Percentiles rank a stretch among this genome's conserved stretches.
These are phyloP conservation scores for Rhea americana DNA, from an alignment of 2,113 vertebrate genomes.

Conservation along the genomic window DNA sequence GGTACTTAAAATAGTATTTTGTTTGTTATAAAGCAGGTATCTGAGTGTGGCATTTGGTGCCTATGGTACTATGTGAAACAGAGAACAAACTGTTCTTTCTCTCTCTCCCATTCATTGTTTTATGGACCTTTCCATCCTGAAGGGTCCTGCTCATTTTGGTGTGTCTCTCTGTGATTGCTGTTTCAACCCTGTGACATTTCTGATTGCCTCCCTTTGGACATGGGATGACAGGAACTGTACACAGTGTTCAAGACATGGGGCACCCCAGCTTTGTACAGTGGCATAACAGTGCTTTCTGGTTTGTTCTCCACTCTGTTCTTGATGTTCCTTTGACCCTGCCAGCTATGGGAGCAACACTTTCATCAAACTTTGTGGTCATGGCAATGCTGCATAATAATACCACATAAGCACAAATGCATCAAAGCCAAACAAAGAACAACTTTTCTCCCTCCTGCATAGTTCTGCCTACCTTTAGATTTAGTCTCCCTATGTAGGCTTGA, in stretches of 20 bases:
- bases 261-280: background rate
- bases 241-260: background rate
- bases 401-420: background rate
- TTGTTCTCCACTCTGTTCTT: background rate
- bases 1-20: background rate
- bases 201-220: accelerated
- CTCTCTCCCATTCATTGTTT: background rate
- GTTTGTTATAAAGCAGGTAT: background rate
- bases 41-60: background rate
- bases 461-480: background rate
- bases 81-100: background rate
- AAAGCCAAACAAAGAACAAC: background rate
- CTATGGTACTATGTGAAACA: background rate
- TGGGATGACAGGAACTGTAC: background rate
- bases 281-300: background rate
- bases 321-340: background rate
- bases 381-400: background rate
- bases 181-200: background rate
- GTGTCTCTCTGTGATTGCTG: accelerated
- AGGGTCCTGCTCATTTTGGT: background rate
- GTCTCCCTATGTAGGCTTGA: background rate
- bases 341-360: background rate
- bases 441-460: background rate
- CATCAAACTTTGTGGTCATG: background rate
- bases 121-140: background rate